A percentile compares a stretch with the other conserved stretches of the same genome.
Evolutionary conservation across 1,140 invertebrate species (phyloP).

Genomic region (Daktulosphaira vitifoliae): DNA sequence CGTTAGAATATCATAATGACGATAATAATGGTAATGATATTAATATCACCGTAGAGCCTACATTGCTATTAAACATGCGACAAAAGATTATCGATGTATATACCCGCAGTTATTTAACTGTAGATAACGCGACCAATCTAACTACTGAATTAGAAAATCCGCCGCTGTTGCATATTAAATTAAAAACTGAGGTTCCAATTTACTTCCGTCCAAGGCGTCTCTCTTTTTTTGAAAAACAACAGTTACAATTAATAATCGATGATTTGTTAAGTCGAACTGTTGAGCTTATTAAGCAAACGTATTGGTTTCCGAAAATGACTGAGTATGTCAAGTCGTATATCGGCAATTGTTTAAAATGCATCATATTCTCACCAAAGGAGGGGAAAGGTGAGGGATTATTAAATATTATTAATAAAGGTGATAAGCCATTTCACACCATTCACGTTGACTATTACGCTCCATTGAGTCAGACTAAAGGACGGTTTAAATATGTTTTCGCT

Average conservation of each 20-base stretch:
- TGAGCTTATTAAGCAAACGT: neutral
- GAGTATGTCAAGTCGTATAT: neutral
- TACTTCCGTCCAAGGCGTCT: slow-evolving; percentile 37
- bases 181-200: no score
- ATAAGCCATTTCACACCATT: neutral
- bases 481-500: slow-evolving; percentile 38
- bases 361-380: neutral
- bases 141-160: no score
- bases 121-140: neutral
- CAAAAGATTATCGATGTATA: neutral
- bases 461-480: neutral
- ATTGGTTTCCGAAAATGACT: slow-evolving; percentile 4
- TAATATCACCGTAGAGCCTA: neutral
- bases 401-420: neutral
- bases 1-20: neutral
- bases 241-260: no score
- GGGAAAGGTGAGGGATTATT: neutral
- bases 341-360: no score
- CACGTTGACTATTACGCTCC: slow-evolving; percentile 1
- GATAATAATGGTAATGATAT: neutral
- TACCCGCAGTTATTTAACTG: neutral
- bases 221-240: slow-evolving; percentile 11
- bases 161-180: no score
- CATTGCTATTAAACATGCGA: neutral
- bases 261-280: neutral